A percentile compares a stretch with the other conserved stretches of the same genome.
Conservation (phyloP, 2,113 vertebrate species). For the Gadus chalcogrammus region DNA sequence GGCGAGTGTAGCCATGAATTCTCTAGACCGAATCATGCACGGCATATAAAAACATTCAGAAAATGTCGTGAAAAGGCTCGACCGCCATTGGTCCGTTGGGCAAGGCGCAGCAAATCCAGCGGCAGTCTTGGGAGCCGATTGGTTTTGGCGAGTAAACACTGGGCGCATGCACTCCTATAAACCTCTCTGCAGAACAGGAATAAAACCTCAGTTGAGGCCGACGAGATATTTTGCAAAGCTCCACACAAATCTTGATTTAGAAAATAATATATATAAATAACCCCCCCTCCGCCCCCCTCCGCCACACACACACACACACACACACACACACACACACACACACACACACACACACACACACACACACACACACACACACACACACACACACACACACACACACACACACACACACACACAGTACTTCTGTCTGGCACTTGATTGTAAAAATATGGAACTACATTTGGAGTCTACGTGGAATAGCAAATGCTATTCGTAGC, state of each 20-base stretch:
- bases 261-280: slow-evolving; percentile 25
- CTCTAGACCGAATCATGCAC: slow-evolving; percentile 1
- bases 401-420: slow-evolving; percentile 34
- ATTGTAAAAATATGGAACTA: slow-evolving; percentile 7
- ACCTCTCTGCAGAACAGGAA: slow-evolving; percentile 42
- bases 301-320: slow-evolving; percentile 26
- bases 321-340: slow-evolving; percentile 32
- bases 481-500: slow-evolving; percentile 55
- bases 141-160: slow-evolving; percentile 31
- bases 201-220: slow-evolving; percentile 2
- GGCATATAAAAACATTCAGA: slow-evolving; percentile 24
- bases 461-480: slow-evolving; percentile 26
- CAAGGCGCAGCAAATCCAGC: slow-evolving; percentile 14
- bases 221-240: slow-evolving; percentile 37
- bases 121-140: neutral
- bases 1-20: slow-evolving; percentile 10
- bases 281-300: too few relatives aligned
- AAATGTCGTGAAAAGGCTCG: slow-evolving; percentile 2
- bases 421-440: slow-evolving; percentile 24
- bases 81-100: neutral
- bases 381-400: slow-evolving; percentile 1
- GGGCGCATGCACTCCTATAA: slow-evolving; percentile 32
- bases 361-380: slow-evolving; percentile 28
- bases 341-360: slow-evolving; percentile 32
- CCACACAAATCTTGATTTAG: slow-evolving; percentile 41